Base-by-base conservation (phyloP, 2,888 invertebrate genomes). In the Hoplodrina ambigua region DNA sequence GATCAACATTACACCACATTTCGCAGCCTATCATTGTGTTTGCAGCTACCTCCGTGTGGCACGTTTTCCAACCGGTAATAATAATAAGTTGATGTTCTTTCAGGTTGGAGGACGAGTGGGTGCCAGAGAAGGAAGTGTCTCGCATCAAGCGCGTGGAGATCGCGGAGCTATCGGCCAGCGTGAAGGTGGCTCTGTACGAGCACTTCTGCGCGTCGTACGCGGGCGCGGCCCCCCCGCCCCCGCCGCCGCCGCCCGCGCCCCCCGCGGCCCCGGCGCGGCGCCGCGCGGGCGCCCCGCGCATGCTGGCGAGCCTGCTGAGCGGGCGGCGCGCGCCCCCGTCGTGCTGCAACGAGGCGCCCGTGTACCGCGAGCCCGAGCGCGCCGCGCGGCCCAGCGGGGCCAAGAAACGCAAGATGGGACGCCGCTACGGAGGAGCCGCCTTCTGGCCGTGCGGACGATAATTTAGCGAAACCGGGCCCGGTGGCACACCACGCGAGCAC, bases 101-200 rank as follows among this genome's bases (percentile, higher is more conserved):
- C 96, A 98, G 98, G 88, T 94, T 98, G 91, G 97, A 98, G 25
- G 98, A 99, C 93, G 98, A 98, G 90, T 99, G 99, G 99, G 96
- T 98, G 80, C 96, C 97, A 0, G 98, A 98, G 92, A 96, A 97
- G 90, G 97, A 97, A 75, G 97, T 97, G 89, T 96, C 96, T 85
- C 96, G 96, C 65, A 96, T 96, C 77, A 97, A 97, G 92, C 93
- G 96, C 52, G 96, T 97, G 54, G 95, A 96, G 87, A 96, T 97
- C 68, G 93, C 96, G 5, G 85, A 91, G 65, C 91, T 97, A 78
- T 92, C 96, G 11, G 92, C 93, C 13, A 89, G 92, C 74, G 94
- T 96, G 17, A 96, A 96, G 88, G 96, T 96, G 81, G 84, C 90
- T 46, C 91, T 97, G 37, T 96, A 94, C 87, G 96, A 96, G 70